A percentile compares a stretch with the other conserved stretches of the same genome.
Evolutionary conservation across 2,888 invertebrate genomes (phyloP).

Genomic region (Plusia festucae): DNA sequence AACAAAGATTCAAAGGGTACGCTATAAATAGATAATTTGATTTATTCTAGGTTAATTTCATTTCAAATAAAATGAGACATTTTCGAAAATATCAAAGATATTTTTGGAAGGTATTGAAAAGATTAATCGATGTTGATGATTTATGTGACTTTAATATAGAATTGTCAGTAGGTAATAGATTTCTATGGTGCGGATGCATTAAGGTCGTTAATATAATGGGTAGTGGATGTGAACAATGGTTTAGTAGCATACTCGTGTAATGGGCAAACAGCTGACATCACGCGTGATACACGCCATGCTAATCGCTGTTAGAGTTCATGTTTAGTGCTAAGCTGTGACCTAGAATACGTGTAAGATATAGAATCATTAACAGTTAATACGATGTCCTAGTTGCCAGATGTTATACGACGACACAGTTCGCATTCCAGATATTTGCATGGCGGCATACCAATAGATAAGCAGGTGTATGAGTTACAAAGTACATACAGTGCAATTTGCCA

Average conservation of each 20-base stretch:
- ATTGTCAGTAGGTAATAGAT: conserved; percentile 26
- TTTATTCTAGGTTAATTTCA: conserved; percentile 31
- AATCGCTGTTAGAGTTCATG: conserved; percentile 53
- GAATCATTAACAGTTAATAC: conserved; percentile 44
- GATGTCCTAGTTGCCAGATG: conserved; percentile 35
- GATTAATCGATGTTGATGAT: conserved; percentile 34
- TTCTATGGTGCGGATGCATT: conserved; percentile 26
- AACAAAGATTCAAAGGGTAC: conserved; percentile 60
- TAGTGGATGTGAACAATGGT: conserved; percentile 37
- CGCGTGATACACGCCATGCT: conserved; percentile 49
- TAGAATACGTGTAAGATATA: conserved; percentile 52
- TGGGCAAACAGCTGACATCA: conserved; percentile 52
- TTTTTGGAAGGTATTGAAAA: conserved; percentile 37
- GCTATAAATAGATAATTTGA: conserved; percentile 49
- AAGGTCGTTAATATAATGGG: conserved; percentile 37
- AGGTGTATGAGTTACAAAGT: neutral
- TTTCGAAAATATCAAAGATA: conserved; percentile 20
- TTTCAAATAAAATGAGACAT: conserved; percentile 27
- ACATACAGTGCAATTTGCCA: neutral
- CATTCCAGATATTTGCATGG: neutral
- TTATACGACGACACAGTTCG: neutral
- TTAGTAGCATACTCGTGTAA: conserved; percentile 42
- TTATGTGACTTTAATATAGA: conserved; percentile 31
- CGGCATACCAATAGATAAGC: neutral
- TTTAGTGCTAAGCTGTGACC: conserved; percentile 53